Evolutionary conservation across 2,113 vertebrate species (phyloP).

Genomic region (Hylia prasina): DNA sequence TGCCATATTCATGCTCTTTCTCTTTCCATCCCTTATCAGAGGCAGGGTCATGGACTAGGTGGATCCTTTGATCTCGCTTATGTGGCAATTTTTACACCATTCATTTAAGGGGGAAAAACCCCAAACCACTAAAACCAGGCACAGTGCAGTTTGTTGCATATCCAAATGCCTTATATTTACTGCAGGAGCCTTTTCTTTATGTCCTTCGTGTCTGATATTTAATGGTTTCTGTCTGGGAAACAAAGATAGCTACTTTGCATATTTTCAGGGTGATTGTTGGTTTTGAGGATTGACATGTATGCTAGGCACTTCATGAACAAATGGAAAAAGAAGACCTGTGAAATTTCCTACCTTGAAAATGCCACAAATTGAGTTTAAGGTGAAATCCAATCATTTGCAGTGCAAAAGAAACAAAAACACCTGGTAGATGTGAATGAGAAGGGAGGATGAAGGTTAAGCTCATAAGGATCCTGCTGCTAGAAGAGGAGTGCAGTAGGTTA

Average conservation of each 20-base stretch:
- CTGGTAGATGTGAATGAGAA: background rate
- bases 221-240: background rate
- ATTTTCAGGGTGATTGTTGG: background rate
- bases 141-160: background rate
- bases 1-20: background rate
- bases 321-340: background rate
- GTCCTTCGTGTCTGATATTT: background rate
- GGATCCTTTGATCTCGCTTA: background rate
- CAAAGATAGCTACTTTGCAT: background rate
- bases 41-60: background rate
- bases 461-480: background rate
- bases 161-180: background rate
- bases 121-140: background rate
- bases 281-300: background rate
- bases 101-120: rapidly evolving
- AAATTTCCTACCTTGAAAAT: background rate
- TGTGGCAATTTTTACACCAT: background rate
- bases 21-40: background rate
- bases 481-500: background rate
- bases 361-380: background rate
- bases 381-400: background rate
- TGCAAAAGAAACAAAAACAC: background rate
- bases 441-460: background rate
- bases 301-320: background rate
- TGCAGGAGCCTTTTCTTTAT: background rate